Percentiles rank a stretch among this genome's conserved stretches.
phyloP scores from a whole-genome alignment of 53 echinoderm and acorn worm genomes.

The Patiria pectinifera region DNA sequence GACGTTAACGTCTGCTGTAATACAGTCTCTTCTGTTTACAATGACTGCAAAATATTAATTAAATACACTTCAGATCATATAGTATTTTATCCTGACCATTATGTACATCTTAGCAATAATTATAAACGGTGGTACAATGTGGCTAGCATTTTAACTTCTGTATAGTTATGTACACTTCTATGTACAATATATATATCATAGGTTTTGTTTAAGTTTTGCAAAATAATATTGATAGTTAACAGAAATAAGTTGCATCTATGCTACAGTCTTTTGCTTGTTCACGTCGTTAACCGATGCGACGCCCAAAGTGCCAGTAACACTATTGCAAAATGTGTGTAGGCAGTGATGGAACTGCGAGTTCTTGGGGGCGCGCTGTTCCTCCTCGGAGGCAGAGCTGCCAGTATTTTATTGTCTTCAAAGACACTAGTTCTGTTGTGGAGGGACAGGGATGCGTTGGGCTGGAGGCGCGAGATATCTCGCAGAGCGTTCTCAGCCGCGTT shows the following conservation, averaged over 20 bases:
- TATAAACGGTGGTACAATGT: constrained; percentile 65
- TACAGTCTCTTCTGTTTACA: constrained; percentile 46
- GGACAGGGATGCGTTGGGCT: constrained; percentile 83
- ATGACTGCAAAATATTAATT: constrained; percentile 57
- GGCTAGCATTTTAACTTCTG: constrained; percentile 44
- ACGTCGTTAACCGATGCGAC: constrained; percentile 36
- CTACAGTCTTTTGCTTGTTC: neutral
- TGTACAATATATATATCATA: constrained; percentile 51
- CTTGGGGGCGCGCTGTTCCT: constrained; percentile 69
- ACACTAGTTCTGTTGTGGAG: constrained; percentile 91
- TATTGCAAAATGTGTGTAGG: constrained; percentile 53
- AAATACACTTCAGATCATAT: constrained; percentile 65
- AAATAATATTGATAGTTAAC: constrained; percentile 55
- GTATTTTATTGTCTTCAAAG: constrained; percentile 74
- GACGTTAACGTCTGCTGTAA: constrained; percentile 33
- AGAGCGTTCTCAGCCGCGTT: constrained; percentile 90
- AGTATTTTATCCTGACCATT: constrained; percentile 54
- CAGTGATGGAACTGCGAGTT: constrained; percentile 46
- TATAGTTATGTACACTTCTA: constrained; percentile 63
- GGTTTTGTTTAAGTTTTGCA: constrained; percentile 28
- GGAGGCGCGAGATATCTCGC: constrained; percentile 81
- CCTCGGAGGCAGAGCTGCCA: constrained; percentile 48
- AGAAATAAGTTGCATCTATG: constrained; percentile 47
- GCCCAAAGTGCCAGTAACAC: constrained; percentile 52
- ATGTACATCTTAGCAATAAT: constrained; percentile 63